Evolutionary conservation across 1,140 invertebrate genomes (phyloP), one percentile per base, ranked within the genome.

Genomic region (Cydia strobilella): DNA sequence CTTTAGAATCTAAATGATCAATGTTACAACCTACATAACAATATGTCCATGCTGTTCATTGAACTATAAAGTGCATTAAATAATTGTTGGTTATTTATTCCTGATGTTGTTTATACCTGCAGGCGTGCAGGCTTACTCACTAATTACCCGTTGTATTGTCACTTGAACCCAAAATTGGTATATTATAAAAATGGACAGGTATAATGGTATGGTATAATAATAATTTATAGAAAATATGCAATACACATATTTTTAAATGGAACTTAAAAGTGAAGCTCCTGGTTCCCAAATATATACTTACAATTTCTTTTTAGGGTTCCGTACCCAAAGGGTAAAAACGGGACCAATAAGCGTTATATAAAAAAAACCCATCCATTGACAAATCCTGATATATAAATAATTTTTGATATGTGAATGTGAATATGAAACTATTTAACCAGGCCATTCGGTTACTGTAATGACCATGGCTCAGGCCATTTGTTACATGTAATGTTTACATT

Each of bases 401-500:
- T 31, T 31, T 31, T 31, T 4, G 31, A 0, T 3, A 31, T 31
- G 31, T 31, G 2, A 31, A 31, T 31, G 31, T 31, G 2, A 31
- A 63, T 23, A 23, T 63, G 59, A 63, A 25, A 63, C 18, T 25
- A 63, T 63, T 20, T 12, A 63, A 27, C 23, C 59, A 63, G 62
- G 59, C 12, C 59, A 62, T 62, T 62, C 39, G 59, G 62, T 65
- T n/a, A 31, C 12, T 65, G 12, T 10, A 65, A 13, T 5, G 45
- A 2, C 45, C 45, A 48, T n/a, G 12, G 25, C 25, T 65, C 62
- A 65, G 9, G 20, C 62, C 27, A 66, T 66, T 66, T 25, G 62
- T 13, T 66, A 31, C 27, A 35, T 31, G 25, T 15, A 39, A 39
- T 66, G 63, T 66, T 66, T 66, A 35, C 63, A 66, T 66, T 66